Base-by-base conservation (phyloP, 1,140 invertebrate genomes). In the Calosoma granatense region DNA sequence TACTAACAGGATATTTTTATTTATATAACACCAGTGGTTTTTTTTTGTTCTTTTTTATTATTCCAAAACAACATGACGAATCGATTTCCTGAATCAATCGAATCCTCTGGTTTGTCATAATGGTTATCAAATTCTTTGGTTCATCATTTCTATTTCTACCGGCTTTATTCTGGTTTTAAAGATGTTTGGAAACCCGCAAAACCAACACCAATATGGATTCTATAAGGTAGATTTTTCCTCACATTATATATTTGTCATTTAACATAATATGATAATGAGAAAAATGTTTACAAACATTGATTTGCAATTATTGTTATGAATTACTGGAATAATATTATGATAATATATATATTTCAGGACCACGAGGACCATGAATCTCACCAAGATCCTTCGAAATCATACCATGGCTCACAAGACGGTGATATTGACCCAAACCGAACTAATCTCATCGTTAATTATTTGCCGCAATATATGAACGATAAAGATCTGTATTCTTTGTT, bases 361-460 rank as follows among this genome's bases (percentile, higher is more conserved):
- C n/a, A n/a, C 9, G 41, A 47, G 4, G 41, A 47, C 6, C 6
- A 47, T 12, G 17, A 30, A 6, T 6, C 6, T 30, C 4, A 17
- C 4, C 41, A 47, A 47, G 41, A 47, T 11, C 6, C 6, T 9
- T 6, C 6, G 17, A 9, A 47, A 11, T 47, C 41, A 17, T 12
- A 12, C 3, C 15, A 9, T 12, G 9, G 3, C 6, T 36, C n/a
- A 17, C 41, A 47, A 4, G 41, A 47, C 17, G 41, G 41, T 12
- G 41, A 47, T 17, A 17, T 9, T 47, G 41, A 47, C 17, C 4
- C 17, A 4, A 47, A 47, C 15, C 9, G 17, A 11, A 88, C 90
- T 11, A 96, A 96, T 74, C 77, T 97, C 57, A 97, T 97, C 59
- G 87, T 97, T 63, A 97, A 97, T 75, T 97, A 97, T 71, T 79